These are phyloP conservation scores for Eilema griseolum DNA, from an alignment of 2,888 invertebrate species.

Conservation along the genomic window DNA sequence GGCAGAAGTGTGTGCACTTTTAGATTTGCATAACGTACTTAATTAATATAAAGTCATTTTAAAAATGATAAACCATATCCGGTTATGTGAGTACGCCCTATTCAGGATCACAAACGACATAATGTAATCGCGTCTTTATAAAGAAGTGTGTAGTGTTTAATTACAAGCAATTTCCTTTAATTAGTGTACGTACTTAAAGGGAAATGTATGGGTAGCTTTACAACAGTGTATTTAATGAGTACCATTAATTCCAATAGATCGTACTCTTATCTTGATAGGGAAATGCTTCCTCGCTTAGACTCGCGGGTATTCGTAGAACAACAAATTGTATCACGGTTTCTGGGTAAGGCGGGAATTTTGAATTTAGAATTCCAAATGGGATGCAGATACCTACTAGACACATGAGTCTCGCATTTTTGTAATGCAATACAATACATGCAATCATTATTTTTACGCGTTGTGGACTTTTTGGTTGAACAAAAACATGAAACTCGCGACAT, in stretches of 20 bases:
- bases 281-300: conserved; percentile 3
- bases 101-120: not conserved
- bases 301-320: not conserved
- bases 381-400: no score
- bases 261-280: conserved; percentile 10
- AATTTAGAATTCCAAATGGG: no score
- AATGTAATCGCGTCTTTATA: not conserved
- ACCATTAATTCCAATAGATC: conserved; percentile 42
- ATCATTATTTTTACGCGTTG: no score
- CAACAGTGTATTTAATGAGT: conserved; percentile 40
- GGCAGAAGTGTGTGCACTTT: no score
- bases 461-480: no score
- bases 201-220: conserved; percentile 39
- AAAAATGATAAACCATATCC: not conserved
- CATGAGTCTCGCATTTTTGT: no score
- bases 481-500: no score
- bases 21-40: no score
- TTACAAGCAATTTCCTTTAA: conserved; percentile 36
- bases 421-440: no score
- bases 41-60: no score
- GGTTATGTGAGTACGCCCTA: not conserved
- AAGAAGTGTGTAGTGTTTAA: conserved; percentile 20
- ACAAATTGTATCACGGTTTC: no score
- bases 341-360: no score
- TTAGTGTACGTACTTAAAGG: conserved; percentile 43